A percentile compares a stretch with the other conserved stretches of the same genome.
Conservation (phyloP, 2,797 vertebrate species). For the Amazona ochrocephala region DNA sequence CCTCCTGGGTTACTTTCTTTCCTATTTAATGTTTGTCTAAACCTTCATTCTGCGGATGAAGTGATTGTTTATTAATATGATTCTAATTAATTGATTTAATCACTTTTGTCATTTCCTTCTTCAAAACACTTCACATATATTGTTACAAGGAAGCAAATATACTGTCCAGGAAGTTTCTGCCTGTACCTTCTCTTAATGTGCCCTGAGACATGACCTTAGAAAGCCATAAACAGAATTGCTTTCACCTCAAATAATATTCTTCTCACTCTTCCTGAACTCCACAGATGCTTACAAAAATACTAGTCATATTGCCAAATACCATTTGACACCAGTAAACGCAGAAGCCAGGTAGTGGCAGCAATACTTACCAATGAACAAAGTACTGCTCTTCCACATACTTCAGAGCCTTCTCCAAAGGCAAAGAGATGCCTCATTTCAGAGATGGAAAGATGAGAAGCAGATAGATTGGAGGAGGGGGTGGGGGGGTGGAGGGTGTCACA, state of each 20-base stretch:
- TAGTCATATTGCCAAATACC: background rate
- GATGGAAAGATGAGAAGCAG: background rate
- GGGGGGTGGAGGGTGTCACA: fast-evolving
- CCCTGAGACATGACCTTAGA: background rate
- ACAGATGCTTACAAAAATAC: background rate
- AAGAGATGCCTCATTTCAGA: background rate
- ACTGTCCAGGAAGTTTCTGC: background rate
- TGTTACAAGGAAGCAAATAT: background rate
- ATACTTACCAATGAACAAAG: background rate
- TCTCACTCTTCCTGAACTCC: background rate
- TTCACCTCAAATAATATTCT: background rate
- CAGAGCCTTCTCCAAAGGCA: background rate
- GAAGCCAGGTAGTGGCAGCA: background rate
- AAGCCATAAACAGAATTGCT: background rate
- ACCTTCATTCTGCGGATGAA: background rate
- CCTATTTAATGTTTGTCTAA: constrained; percentile 40
- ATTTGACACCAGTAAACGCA: background rate
- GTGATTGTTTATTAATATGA: background rate
- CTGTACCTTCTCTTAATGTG: background rate
- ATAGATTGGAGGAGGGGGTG: fast-evolving
- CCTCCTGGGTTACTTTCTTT: constrained; percentile 18
- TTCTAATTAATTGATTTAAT: constrained; percentile 31
- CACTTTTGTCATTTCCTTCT: background rate
- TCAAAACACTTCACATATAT: background rate
- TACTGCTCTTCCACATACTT: background rate